These are phyloP conservation scores for Prolemur simus DNA, from an alignment of 2,113 vertebrate species.

Conservation along the genomic window DNA sequence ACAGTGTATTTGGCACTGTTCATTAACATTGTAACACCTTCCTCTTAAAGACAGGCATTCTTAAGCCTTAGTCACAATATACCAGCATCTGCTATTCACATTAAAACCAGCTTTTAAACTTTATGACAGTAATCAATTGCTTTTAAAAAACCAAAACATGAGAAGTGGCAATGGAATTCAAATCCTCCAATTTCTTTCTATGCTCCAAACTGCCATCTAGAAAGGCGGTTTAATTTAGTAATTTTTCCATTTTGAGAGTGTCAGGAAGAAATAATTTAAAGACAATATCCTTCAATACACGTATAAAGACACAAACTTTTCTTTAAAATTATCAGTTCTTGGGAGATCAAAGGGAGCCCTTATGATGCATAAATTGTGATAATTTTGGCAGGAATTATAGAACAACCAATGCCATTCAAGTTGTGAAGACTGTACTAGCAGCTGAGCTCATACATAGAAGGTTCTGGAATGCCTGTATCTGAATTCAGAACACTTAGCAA, in stretches of 20 bases:
- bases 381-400: background rate
- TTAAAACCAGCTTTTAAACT: conserved; percentile 51
- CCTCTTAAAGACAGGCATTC: conserved; percentile 50
- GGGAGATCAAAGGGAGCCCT: background rate
- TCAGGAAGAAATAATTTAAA: conserved; percentile 52
- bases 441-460: background rate
- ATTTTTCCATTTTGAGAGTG: background rate
- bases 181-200: conserved; percentile 3
- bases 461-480: background rate
- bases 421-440: background rate
- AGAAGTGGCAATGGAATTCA: conserved; percentile 33
- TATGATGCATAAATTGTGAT: background rate
- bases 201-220: conserved; percentile 4
- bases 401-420: background rate
- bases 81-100: conserved; percentile 61
- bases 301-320: background rate
- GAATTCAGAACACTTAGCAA: conserved; percentile 39
- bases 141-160: conserved; percentile 40
- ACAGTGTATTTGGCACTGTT: conserved; percentile 87
- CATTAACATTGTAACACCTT: conserved; percentile 42
- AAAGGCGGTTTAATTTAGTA: background rate
- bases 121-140: conserved; percentile 17
- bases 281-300: background rate
- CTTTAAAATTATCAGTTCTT: background rate
- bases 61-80: conserved; percentile 56